These are phyloP conservation scores for Blastomussa wellsi DNA, from an alignment of 92 coral and sea anemone species.

Conservation along the genomic window DNA sequence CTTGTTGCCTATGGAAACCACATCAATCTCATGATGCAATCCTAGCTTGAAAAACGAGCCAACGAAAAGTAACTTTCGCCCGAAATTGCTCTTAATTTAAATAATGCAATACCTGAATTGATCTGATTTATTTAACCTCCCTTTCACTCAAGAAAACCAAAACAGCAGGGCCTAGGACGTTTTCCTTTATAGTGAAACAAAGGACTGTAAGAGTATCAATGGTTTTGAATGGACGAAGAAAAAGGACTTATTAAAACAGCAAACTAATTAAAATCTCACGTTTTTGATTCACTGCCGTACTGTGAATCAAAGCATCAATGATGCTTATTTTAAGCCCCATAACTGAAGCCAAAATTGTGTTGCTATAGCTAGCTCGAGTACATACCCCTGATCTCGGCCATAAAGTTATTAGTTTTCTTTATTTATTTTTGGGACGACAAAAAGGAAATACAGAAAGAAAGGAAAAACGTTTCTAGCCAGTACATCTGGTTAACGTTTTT, in stretches of 20 bases:
- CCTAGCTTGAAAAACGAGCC: neutral
- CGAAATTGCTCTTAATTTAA: neutral
- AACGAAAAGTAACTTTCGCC: neutral
- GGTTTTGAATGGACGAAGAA: neutral
- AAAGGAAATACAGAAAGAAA: neutral
- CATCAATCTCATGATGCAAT: neutral
- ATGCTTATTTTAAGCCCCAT: neutral
- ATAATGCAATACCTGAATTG: neutral
- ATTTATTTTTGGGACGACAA: neutral
- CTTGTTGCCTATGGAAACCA: slow-evolving; percentile 16
- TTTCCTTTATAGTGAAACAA: neutral
- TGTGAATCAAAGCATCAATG: neutral
- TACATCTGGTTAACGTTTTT: too few relatives aligned
- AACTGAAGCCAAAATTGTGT: neutral
- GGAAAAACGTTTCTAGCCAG: neutral
- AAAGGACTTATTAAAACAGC: neutral
- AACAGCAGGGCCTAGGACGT: neutral
- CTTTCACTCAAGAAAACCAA: neutral
- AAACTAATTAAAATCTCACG: neutral
- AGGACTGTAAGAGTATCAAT: neutral
- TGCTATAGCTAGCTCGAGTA: neutral
- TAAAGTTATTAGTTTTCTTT: neutral
- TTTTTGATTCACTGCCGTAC: neutral
- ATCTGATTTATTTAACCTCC: neutral
- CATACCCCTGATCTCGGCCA: neutral